Evolutionary conservation across 2,797 vertebrate species (phyloP).

Genomic region (Sebastes itinus): DNA sequence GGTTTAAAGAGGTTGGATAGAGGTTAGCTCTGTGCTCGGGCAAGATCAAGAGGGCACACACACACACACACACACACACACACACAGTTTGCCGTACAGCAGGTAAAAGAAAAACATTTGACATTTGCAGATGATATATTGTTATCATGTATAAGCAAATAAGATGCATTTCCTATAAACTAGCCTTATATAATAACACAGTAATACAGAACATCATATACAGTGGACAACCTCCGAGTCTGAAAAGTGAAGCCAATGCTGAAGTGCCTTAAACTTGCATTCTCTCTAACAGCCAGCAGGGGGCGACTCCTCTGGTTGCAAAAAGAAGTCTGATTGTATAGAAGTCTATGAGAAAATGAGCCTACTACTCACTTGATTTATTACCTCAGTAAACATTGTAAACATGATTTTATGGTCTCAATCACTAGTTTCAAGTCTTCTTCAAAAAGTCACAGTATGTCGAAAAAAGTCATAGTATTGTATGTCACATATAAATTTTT

Average conservation of each 20-base stretch:
- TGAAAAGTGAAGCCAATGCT: too few species aligned
- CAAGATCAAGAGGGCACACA: neutral
- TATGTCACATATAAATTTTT: constrained; percentile 76
- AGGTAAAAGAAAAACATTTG: neutral
- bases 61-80: neutral
- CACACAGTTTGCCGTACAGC: neutral
- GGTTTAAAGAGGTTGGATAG: constrained; percentile 12
- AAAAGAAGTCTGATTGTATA: too few species aligned
- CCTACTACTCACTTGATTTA: too few species aligned
- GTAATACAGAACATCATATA: neutral
- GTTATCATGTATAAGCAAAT: neutral
- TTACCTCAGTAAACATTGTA: too few species aligned
- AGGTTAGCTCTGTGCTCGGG: constrained; percentile 14
- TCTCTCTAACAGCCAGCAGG: too few species aligned
- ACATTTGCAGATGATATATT: neutral
- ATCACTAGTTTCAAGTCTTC: too few species aligned
- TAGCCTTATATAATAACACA: neutral
- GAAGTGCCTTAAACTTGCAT: too few species aligned
- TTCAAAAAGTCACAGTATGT: too few species aligned
- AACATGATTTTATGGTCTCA: too few species aligned
- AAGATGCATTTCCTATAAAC: neutral
- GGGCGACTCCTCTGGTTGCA: too few species aligned
- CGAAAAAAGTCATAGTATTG: too few species aligned
- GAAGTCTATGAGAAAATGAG: too few species aligned
- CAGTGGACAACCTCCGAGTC: neutral